Base-by-base conservation (phyloP, 2,888 invertebrate genomes). In the Gryllus longicercus region DNA sequence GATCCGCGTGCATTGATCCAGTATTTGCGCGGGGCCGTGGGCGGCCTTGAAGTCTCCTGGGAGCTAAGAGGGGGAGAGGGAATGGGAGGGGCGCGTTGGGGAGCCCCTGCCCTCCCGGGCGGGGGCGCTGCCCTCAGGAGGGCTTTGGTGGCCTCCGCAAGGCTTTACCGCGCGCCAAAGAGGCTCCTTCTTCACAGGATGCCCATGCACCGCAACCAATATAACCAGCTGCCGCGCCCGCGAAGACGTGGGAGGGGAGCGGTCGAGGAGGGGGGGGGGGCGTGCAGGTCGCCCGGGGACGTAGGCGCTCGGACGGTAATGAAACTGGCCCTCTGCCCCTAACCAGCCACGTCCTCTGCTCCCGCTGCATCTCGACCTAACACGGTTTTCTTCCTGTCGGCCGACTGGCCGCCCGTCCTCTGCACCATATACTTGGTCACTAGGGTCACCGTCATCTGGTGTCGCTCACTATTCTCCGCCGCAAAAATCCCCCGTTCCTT, bases 201-300 rank as follows among this genome's bases (percentile, higher is more conserved):
- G 63, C 63, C 63, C 16, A 63, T n/a, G 63, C 63, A 63, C 63
- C 63, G n/a, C 63, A 63, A 63, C 63, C 63, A 63, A 63, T 63
- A 63, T 63, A 63, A 63, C 16, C 63, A 63, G n/a, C 16, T 14
- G 63, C n/a, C 63, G 63, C 63, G 63, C 63, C 11, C 63, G 11
- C 38, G 63, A 63, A 63, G n/a, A 14, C 63, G 63, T 4, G 14
- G 63, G 1, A n/a, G 8, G 2, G 63, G 63, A 2, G 18, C 4
- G 63, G 63, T 63, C 4, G 63, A 4, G 16, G 8, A 1, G 63
- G n/a, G n/a, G 8, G 8, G 14, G 63, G 51, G 16, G 63, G 14
- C 0, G 16, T n/a, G 63, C 14, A n/a, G 63, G 38, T 38, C 38
- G 38, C 38, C 38, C n/a, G 63, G 8, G 63, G 16, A 63, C n/a